Evolutionary conservation across 2,797 vertebrate genomes (phyloP).

Genomic region (Rousettus madagascariensis): DNA sequence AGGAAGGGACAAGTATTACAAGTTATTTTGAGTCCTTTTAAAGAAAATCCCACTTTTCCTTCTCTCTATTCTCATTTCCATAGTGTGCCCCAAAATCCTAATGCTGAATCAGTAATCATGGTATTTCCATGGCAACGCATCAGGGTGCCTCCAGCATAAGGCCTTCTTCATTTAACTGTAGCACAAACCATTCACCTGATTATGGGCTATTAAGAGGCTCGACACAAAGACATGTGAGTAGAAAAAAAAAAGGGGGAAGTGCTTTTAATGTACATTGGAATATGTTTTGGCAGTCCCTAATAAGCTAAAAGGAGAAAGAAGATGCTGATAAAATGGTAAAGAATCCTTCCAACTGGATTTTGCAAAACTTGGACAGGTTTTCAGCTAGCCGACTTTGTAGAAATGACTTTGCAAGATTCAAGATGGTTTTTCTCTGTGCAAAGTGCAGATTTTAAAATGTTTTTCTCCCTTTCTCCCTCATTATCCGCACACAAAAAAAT

Average conservation of each 20-base stretch:
- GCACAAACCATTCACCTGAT: conserved; percentile 65
- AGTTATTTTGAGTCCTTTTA: conserved; percentile 1
- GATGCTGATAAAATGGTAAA: background rate
- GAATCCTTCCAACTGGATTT: conserved; percentile 15
- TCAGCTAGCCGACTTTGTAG: conserved; percentile 22
- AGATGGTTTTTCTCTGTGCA: background rate
- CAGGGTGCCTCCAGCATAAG: conserved; percentile 29
- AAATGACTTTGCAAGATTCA: conserved; percentile 24
- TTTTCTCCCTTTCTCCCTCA: conserved; percentile 28
- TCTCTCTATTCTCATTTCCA: conserved; percentile 52
- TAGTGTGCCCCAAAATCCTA: conserved; percentile 50
- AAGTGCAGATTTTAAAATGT: conserved; percentile 51
- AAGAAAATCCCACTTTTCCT: conserved; percentile 48
- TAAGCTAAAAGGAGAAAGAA: background rate
- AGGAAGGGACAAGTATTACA: background rate
- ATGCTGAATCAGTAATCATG: conserved; percentile 58
- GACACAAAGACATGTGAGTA: background rate
- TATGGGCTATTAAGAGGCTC: conserved; percentile 36
- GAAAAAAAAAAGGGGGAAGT: background rate
- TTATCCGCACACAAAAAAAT: background rate
- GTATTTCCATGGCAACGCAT: conserved; percentile 67
- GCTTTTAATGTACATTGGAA: background rate
- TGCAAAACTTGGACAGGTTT: conserved; percentile 15
- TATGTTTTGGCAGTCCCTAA: background rate
- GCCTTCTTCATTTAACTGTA: conserved; percentile 42